Evolutionary conservation across 2,888 invertebrate species (phyloP).

Genomic region (Lissonota sp.): DNA sequence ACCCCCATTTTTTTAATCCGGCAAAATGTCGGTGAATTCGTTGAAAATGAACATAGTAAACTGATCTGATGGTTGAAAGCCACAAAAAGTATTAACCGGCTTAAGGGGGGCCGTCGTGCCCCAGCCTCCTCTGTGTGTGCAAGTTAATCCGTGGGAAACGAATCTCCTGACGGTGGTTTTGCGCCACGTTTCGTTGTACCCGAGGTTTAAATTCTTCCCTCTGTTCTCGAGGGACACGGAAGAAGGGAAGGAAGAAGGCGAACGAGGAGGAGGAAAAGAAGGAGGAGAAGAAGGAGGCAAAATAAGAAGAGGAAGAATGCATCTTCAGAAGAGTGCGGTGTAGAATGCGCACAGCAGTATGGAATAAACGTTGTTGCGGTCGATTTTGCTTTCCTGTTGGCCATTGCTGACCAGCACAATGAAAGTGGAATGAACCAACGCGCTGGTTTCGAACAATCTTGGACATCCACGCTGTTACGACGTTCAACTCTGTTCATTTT

Average conservation of each 20-base stretch:
- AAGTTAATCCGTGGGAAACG: constrained; percentile 54
- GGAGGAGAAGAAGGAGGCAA: constrained; percentile 3
- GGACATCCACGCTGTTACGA: constrained; percentile 22
- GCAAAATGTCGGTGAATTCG: no score
- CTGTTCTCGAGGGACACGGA: constrained; percentile 42
- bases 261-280: constrained; percentile 11
- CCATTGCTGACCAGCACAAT: constrained; percentile 20
- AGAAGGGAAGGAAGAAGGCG: constrained; percentile 35
- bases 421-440: constrained; percentile 20
- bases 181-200: constrained; percentile 36
- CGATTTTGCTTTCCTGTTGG: constrained; percentile 38
- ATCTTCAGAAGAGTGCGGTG: constrained; percentile 28
- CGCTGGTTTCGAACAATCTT: constrained; percentile 12
- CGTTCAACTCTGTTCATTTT: not conserved
- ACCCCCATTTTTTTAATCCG: no score
- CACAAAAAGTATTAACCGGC: no score
- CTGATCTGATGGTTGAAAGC: no score
- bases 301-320: constrained; percentile 30
- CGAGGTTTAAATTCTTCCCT: constrained; percentile 46
- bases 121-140: constrained; percentile 8
- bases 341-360: constrained; percentile 17
- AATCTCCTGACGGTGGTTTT: constrained; percentile 36
- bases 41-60: no score
- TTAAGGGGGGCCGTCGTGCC: no score
- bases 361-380: constrained; percentile 45